A percentile compares a stretch with the other conserved stretches of the same genome.
Evolutionary conservation across 2,113 vertebrate species (phyloP).

Genomic region (Tenrec ecaudatus): DNA sequence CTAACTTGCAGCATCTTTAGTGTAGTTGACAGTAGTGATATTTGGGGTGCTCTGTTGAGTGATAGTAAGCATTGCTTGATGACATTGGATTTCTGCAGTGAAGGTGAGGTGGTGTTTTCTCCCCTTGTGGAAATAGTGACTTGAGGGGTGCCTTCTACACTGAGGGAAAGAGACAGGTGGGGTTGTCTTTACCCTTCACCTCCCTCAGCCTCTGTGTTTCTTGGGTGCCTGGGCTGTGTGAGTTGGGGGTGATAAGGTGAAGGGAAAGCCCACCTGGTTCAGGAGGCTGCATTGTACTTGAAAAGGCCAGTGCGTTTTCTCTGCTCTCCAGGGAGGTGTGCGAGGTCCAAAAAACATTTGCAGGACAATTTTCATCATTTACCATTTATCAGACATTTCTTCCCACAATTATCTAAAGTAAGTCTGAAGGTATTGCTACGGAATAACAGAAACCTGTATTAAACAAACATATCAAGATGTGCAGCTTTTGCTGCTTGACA

Average conservation of each 20-base stretch:
- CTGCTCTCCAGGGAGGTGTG: not conserved
- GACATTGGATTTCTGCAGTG: slow-evolving; percentile 31
- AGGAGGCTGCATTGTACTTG: not conserved
- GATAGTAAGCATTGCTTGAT: slow-evolving; percentile 10
- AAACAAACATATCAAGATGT: no score
- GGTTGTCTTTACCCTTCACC: slow-evolving; percentile 26
- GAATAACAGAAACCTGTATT: no score
- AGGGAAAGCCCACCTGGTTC: not conserved
- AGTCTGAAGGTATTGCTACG: no score
- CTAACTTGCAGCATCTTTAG: slow-evolving; percentile 41
- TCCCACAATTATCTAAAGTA: not conserved
- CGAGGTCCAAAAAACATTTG: slow-evolving; percentile 15
- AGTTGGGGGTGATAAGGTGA: slow-evolving; percentile 4
- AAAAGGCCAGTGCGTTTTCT: not conserved
- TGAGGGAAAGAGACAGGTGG: slow-evolving; percentile 34
- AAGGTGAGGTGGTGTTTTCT: slow-evolving; percentile 7
- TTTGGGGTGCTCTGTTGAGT: not conserved
- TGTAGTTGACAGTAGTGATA: slow-evolving; percentile 11
- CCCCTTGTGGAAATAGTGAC: not conserved
- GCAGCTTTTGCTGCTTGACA: no score
- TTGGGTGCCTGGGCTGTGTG: slow-evolving; percentile 41
- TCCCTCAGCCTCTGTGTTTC: slow-evolving; percentile 37
- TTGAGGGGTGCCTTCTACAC: not conserved
- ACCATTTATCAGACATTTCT: slow-evolving; percentile 28
- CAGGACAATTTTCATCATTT: not conserved